A percentile compares a stretch with the other conserved stretches of the same genome.
phyloP scores from a whole-genome alignment of 1,140 invertebrate genomes.

The Andricus grossulariae region DNA sequence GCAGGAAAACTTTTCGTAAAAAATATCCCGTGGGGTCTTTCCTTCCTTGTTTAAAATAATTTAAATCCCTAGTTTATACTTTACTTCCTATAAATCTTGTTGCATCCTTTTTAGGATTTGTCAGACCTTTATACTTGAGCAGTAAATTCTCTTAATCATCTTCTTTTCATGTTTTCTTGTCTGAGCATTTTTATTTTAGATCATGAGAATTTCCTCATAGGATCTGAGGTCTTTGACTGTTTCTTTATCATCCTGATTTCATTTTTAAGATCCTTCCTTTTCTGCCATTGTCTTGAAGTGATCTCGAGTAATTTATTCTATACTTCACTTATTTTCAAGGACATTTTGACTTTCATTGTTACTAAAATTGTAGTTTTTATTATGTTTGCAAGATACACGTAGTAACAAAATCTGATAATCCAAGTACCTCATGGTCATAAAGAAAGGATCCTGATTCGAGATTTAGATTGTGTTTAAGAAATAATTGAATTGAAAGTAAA shows the following conservation, averaged over 20 bases:
- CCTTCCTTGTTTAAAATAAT: too few species aligned
- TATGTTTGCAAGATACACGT: neutral
- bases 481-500: neutral
- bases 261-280: neutral
- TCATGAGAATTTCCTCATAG: too few species aligned
- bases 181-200: too few species aligned
- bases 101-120: too few species aligned
- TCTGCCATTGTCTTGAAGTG: neutral
- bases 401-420: neutral
- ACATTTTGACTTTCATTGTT: neutral
- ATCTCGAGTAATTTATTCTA: neutral
- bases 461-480: neutral
- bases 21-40: too few species aligned
- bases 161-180: too few species aligned
- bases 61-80: too few species aligned
- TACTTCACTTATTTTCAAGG: neutral
- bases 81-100: too few species aligned
- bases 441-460: neutral
- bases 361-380: slow-evolving; percentile 7
- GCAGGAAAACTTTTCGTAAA: neutral
- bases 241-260: neutral
- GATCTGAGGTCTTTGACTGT: neutral
- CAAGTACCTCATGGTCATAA: neutral
- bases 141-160: too few species aligned
- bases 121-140: too few species aligned